Evolutionary conservation across 1,140 invertebrate species (phyloP).

Genomic region (Drosophila bifasciata): DNA sequence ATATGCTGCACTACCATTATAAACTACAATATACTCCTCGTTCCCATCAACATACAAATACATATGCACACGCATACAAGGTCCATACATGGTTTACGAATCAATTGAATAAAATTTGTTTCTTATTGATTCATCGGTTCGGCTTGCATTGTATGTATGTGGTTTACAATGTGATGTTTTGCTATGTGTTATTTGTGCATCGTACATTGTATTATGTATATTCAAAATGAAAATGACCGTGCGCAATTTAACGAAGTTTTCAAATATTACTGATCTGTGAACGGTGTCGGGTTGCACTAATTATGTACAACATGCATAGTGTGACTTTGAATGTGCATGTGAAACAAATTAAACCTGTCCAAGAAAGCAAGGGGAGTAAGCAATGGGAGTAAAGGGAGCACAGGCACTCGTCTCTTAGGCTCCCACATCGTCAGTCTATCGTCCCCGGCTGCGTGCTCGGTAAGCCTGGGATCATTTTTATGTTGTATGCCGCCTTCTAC

Average conservation of each 20-base stretch:
- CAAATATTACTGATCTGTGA: not conserved
- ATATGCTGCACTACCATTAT: slow-evolving; percentile 53
- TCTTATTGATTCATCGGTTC: not conserved
- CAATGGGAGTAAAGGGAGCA: no score
- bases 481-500: no score
- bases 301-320: not conserved
- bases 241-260: slow-evolving; percentile 20
- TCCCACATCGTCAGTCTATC: no score
- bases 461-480: no score
- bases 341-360: slow-evolving; percentile 12
- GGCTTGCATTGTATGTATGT: slow-evolving; percentile 11
- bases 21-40: slow-evolving; percentile 47
- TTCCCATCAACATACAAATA: slow-evolving; percentile 14
- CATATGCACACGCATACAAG: slow-evolving; percentile 13
- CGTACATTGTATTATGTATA: slow-evolving; percentile 7
- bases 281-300: slow-evolving; percentile 3
- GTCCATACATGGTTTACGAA: slow-evolving; percentile 1
- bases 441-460: no score
- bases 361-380: not conserved
- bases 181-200: slow-evolving; percentile 18
- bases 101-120: slow-evolving; percentile 12
- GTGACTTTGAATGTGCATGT: not conserved
- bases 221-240: slow-evolving; percentile 22
- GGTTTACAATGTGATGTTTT: slow-evolving; percentile 18
- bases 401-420: no score